Base-by-base conservation (phyloP, 2,797 vertebrate species). In the Gambelia wislizenii region DNA sequence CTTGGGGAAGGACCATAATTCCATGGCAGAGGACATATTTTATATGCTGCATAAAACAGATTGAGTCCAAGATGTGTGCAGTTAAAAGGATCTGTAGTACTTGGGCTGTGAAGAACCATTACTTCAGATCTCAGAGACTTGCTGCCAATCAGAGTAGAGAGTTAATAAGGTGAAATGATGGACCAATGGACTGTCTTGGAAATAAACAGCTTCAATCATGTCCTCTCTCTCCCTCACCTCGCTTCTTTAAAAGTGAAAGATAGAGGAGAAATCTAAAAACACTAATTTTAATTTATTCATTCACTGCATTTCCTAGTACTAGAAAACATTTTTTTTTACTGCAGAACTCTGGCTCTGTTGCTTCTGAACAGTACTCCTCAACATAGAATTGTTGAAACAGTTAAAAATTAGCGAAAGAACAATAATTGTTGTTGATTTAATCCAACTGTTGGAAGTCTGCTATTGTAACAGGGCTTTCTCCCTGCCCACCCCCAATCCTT, bases 311-410 rank as follows among this genome's bases (percentile, higher is more conserved):
- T 64, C 27, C n/a, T 74, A 18, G n/a, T 74, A 10, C 49, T 56
- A 64, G 5, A 80, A 77, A 87, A 87, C 33, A 85, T 59, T 3
- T 88, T 91, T 89, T 86, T 84, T 84, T 69, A 30, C 52, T 33
- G 25, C 6, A 70, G 91, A 89, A 67, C 16, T 3, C 87, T 94
- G 89, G 87, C 85, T 90, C 2, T n/a, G 1, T 83, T 90, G 33
- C 86, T 83, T 13, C 78, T 14, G 54, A 42, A 10, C 0, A 87
- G 1, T 0, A 0, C 6, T 75, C 0, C 1, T 44, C 59, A 27
- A n/a, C 33, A 52, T 7, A 49, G 0, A 27, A 8, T 54, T 5
- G 80, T 80, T 79, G 13, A 0, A 90, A 39, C 84, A 75, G 84
- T 76, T 75, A 44, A 85, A 14, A 88, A 1, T 84, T 1, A 81